Evolutionary conservation across 2,797 vertebrate species (phyloP).

Genomic region (Geotrypetes seraphini): DNA sequence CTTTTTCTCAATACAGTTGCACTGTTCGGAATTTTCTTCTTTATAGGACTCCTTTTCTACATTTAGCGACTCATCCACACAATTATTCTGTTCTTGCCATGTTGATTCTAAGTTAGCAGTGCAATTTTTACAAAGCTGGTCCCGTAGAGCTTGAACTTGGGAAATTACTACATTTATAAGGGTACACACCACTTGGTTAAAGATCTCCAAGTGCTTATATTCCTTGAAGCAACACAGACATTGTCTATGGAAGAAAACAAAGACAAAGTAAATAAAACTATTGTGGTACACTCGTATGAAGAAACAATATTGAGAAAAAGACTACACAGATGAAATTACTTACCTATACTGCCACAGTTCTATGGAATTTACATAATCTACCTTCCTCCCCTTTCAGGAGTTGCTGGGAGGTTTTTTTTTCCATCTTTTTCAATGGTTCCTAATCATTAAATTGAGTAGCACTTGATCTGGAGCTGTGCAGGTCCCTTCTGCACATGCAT

Average conservation of each 20-base stretch:
- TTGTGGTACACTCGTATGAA: not conserved
- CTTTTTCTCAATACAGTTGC: conserved; percentile 55
- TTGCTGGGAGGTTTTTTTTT: too few species aligned
- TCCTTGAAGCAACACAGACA: conserved; percentile 99
- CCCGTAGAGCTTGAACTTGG: conserved; percentile 88
- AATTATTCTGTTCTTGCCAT: conserved; percentile 60
- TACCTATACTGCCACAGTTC: too few species aligned
- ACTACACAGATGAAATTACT: too few species aligned
- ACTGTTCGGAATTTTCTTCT: conserved; percentile 60
- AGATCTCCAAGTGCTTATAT: conserved; percentile 97
- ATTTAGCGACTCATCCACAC: conserved; percentile 76
- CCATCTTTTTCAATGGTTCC: too few species aligned
- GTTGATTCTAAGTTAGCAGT: conserved; percentile 56
- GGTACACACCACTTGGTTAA: conserved; percentile 96
- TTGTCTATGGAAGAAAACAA: conserved; percentile 63
- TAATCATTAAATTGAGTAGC: too few species aligned
- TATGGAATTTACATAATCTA: too few species aligned
- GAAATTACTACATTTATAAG: conserved; percentile 96
- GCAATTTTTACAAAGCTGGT: conserved; percentile 82
- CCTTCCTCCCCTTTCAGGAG: too few species aligned
- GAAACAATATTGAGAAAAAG: too few species aligned
- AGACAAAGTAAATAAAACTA: not conserved
- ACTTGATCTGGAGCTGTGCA: too few species aligned
- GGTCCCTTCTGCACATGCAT: too few species aligned
- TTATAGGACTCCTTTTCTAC: conserved; percentile 81